These are phyloP conservation scores for Xanthia icteritia DNA, from an alignment of 2,888 invertebrate genomes.

Conservation along the genomic window DNA sequence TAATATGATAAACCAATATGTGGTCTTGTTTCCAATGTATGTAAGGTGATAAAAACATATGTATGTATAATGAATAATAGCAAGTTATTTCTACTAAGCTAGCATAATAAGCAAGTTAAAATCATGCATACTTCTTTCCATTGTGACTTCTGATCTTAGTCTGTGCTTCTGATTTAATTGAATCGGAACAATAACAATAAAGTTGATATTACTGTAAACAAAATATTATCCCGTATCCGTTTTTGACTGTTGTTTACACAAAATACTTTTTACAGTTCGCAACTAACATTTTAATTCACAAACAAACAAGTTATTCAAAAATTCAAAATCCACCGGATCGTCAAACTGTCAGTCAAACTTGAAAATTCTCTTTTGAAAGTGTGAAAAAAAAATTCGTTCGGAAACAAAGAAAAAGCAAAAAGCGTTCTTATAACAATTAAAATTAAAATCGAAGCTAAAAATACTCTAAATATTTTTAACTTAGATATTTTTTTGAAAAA, in stretches of 20 bases:
- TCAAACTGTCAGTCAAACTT: constrained; percentile 16
- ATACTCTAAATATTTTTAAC: too few relatives aligned
- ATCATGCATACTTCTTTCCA: constrained; percentile 50
- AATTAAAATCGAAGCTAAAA: too few relatives aligned
- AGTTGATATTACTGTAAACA: neutral
- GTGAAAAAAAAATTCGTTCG: constrained; percentile 15
- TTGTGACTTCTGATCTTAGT: constrained; percentile 6
- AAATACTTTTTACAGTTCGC: neutral
- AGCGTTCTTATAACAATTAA: too few relatives aligned
- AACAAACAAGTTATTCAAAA: constrained; percentile 6
- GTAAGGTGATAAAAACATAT: neutral
- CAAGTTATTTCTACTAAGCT: neutral
- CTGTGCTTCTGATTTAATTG: too few relatives aligned
- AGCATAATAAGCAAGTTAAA: neutral
- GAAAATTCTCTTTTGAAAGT: neutral
- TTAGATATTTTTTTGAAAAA: neutral
- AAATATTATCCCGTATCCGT: neutral
- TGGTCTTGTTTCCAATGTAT: neutral
- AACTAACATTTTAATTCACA: neutral
- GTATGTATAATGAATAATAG: neutral
- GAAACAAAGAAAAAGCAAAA: neutral
- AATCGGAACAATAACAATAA: neutral
- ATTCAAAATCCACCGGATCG: constrained; percentile 41
- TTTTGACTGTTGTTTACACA: neutral
- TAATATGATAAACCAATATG: too few relatives aligned